Evolutionary conservation across 2,888 invertebrate species (phyloP).

Genomic region (Leptopilina syphax): DNA sequence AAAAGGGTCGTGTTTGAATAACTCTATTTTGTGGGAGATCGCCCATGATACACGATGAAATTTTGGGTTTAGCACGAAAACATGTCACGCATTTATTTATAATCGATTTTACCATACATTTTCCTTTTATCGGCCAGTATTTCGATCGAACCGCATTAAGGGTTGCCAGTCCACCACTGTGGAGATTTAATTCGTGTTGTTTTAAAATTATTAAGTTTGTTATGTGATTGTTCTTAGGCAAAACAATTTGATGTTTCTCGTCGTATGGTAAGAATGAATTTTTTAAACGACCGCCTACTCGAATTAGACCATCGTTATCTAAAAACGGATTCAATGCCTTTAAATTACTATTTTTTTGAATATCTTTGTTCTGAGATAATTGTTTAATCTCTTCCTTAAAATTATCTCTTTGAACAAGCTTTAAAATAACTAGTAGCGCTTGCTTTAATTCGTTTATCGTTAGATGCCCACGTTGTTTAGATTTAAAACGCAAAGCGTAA

Average conservation of each 20-base stretch:
- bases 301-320: slow-evolving; percentile 16
- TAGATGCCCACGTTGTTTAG: background rate
- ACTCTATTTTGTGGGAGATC: slow-evolving; percentile 43
- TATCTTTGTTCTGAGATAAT: background rate
- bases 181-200: background rate
- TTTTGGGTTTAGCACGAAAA: background rate
- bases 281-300: slow-evolving; percentile 39
- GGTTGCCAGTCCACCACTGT: background rate
- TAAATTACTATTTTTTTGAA: background rate
- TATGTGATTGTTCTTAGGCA: slow-evolving; percentile 34
- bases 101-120: background rate
- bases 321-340: slow-evolving; percentile 1
- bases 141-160: slow-evolving; percentile 2
- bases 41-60: background rate
- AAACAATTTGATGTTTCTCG: slow-evolving; percentile 37
- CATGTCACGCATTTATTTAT: slow-evolving; percentile 15
- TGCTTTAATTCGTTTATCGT: background rate
- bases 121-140: slow-evolving; percentile 34
- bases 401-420: slow-evolving; percentile 13
- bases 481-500: background rate
- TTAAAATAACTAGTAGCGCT: background rate
- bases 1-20: slow-evolving; percentile 54
- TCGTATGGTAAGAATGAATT: slow-evolving; percentile 14
- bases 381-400: slow-evolving; percentile 44
- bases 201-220: slow-evolving; percentile 30